Base-by-base conservation (phyloP, 1,140 invertebrate genomes). In the Hirudo medicinalis region DNA sequence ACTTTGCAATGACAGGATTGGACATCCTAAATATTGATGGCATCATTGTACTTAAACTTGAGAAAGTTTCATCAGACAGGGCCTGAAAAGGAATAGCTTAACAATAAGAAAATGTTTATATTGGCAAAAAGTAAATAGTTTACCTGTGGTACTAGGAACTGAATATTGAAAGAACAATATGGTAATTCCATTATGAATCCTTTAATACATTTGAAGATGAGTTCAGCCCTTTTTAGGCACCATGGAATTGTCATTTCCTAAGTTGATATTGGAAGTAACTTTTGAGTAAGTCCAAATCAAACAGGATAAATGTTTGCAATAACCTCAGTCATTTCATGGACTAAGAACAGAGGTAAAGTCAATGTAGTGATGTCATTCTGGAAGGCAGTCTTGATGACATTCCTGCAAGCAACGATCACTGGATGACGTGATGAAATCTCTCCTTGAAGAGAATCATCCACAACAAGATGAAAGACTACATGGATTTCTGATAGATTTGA, bases 121-220 rank as follows among this genome's bases (percentile, higher is more conserved):
- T 13, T 8, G 15, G 15, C 43, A 49, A 49, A 49, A 49, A 17
- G 11, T 17, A 3, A 36, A 36, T 49, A 49, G 5, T 49, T 49
- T 82, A 89, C 88, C 82, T 87, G 86, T 29, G 90, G 90, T 17
- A 91, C 86, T 70, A 91, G 80, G 81, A 92, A 91, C 80, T 91
- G 90, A 55, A 91, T 85, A 81, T 90, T 94, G 78, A 90, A 89
- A 36, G 94, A 86, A 78, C 83, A 83, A 43, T 83, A 88, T 9
- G 91, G 89, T 86, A 94, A 94, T 85, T 98, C 95, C 80, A 99
- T 96, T 91, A 98, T 94, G 80, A 97, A 99, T 0, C 95, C 96
- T 86, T 99, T 99, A 25, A 97, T 90, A 84, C 95, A 99, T 83
- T 99, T 99, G 77, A 96, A 93, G 72, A 98, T 89, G 72, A 99